A percentile compares a stretch with the other conserved stretches of the same genome.
Conservation (phyloP, 2,797 vertebrate species). For the Poliocrania exsul region DNA sequence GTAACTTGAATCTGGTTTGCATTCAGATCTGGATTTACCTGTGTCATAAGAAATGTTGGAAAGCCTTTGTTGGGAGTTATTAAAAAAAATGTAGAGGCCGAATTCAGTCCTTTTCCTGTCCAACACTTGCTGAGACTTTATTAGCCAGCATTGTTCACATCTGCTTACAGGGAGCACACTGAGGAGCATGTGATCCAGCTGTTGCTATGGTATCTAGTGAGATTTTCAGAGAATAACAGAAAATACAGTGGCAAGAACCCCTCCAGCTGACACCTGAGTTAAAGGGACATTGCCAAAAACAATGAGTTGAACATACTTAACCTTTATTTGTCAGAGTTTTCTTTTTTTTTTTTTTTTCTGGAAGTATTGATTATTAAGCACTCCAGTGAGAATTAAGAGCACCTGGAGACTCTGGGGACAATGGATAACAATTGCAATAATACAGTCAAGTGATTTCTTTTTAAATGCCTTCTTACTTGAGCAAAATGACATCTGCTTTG, state of each 20-base stretch:
- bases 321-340: background rate
- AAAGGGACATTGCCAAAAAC: slow-evolving; percentile 27
- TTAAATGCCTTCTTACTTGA: background rate
- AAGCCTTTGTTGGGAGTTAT: background rate
- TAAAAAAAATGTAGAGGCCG: background rate
- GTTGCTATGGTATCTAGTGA: slow-evolving; percentile 71
- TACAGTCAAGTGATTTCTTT: background rate
- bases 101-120: slow-evolving; percentile 3
- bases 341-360: background rate
- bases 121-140: slow-evolving; percentile 41
- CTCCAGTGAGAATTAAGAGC: background rate
- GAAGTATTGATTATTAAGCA: background rate
- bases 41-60: background rate
- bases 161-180: slow-evolving; percentile 53
- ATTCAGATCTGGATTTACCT: background rate
- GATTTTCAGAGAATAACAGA: slow-evolving; percentile 53
- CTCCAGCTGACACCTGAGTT: slow-evolving; percentile 45
- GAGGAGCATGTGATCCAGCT: slow-evolving; percentile 58
- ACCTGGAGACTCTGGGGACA: background rate
- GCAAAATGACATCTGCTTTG: background rate
- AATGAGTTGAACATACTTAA: background rate
- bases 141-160: slow-evolving; percentile 67
- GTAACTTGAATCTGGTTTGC: slow-evolving; percentile 27
- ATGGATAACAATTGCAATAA: background rate
- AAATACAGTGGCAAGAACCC: slow-evolving; percentile 3